Evolutionary conservation across 2,113 vertebrate genomes (phyloP), one percentile per base, ranked within the genome.

Genomic region (Hypomesus transpacificus): DNA sequence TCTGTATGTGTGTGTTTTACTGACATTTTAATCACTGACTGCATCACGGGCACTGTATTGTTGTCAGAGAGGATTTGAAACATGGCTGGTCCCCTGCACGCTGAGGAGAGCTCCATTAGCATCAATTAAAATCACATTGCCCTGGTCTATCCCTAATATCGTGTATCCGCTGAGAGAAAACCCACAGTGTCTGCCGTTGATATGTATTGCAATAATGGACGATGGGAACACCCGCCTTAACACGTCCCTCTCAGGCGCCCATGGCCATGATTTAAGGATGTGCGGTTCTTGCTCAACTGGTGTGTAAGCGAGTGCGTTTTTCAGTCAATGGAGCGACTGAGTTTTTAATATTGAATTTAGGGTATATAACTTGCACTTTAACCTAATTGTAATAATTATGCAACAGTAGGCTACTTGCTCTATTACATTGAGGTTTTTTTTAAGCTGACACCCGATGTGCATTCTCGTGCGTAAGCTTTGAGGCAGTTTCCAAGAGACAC

Each of bases 201-300:
- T 70, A 77, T 57, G 70, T 64, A 75, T 73, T 79, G 75, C 82
- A 75, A 70, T 70, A 83, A 81, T 74, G 72, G 75, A 84, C 75
- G 81, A 73, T 75, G 66, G 16, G 76, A 75, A 74, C 66, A 54
- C 62, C 52, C 1, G 53, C 71, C 76, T 81, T 67, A 78, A 69
- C 71, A 72, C 66, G 74, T 71, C 70, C 69, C 71, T 34, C 67
- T 39, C 17, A 71, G 76, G 71, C 73, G 85, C 88, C 86, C 75
- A 82, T 81, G 84, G 88, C 82, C 75, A 88, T 74, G 79, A 79
- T 85, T 84, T 90, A 91, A 91, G 87, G 89, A 90, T 84, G 82
- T 78, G 65, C 31, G 61, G 71, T 0, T 2, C 8, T 14, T 3
- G 61, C 20, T 24, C 70, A 79, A 56, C 61, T 85, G 68, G 75